These are phyloP conservation scores for Crepidodera aurea DNA, from an alignment of 2,888 invertebrate genomes.

Conservation along the genomic window DNA sequence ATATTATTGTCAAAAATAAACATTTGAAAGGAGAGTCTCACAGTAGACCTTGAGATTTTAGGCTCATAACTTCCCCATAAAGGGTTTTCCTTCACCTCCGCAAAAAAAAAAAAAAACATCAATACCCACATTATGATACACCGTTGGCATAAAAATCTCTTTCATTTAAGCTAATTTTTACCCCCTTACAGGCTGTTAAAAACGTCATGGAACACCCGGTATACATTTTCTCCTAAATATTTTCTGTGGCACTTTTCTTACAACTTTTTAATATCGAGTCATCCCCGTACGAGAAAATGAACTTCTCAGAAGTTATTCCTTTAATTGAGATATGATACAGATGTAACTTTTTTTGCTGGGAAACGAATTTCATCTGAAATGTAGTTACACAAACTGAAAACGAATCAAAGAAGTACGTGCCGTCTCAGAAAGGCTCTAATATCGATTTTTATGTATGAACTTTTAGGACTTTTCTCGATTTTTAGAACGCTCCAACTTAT, in stretches of 20 bases:
- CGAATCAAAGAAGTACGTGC: constrained; percentile 54
- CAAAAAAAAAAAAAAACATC: too few species aligned
- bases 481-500: constrained; percentile 19
- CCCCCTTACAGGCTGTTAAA: too few species aligned
- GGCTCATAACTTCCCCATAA: too few species aligned
- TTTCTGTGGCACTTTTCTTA: not conserved
- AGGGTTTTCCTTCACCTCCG: too few species aligned
- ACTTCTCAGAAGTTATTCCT: constrained; percentile 12
- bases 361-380: constrained; percentile 24
- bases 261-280: not conserved
- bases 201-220: too few species aligned
- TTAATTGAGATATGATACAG: constrained; percentile 21
- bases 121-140: too few species aligned
- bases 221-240: too few species aligned
- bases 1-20: too few species aligned
- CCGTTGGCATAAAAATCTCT: too few species aligned
- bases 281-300: not conserved
- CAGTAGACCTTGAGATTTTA: too few species aligned
- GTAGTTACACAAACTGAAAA: constrained; percentile 44
- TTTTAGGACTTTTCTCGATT: constrained; percentile 40
- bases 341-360: constrained; percentile 15
- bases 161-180: too few species aligned
- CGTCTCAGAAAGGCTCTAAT: constrained; percentile 57
- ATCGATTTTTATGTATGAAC: constrained; percentile 55
- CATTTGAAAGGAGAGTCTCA: too few species aligned